These are phyloP conservation scores for Leptothorax acervorum DNA, from an alignment of 2,888 invertebrate species.

Conservation along the genomic window DNA sequence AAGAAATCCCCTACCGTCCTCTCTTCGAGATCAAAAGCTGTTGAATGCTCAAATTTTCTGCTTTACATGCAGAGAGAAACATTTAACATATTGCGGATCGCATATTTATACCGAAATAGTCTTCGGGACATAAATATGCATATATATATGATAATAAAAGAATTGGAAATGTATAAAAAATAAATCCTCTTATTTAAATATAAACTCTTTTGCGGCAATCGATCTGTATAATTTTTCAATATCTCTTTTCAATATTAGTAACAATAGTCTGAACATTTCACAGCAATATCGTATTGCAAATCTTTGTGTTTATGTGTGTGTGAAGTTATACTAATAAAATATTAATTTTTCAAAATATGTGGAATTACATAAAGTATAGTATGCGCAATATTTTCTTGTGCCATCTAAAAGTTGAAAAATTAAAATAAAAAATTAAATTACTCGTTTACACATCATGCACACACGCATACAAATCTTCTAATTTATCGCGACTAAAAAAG, in stretches of 20 bases:
- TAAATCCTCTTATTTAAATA: not conserved
- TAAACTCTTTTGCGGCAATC: not conserved
- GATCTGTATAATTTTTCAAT: conserved; percentile 6
- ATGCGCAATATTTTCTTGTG: not conserved
- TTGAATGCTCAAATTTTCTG: not conserved
- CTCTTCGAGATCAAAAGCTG: conserved; percentile 20
- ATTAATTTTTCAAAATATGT: conserved; percentile 5
- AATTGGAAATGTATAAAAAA: not conserved
- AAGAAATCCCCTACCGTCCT: conserved; percentile 49
- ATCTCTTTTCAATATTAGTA: not conserved
- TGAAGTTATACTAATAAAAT: not conserved
- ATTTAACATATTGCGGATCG: not conserved
- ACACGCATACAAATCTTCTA: not conserved
- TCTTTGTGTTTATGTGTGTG: not conserved
- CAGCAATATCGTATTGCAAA: not conserved
- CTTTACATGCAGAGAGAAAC: not conserved
- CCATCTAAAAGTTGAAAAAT: not conserved
- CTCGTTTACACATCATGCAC: not conserved
- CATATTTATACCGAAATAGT: not conserved
- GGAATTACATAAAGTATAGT: not conserved
- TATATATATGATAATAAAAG: not conserved
- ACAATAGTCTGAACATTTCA: not conserved
- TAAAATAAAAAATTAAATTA: not conserved
- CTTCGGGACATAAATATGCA: not conserved
- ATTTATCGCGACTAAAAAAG: not conserved